Conservation (phyloP, 2,888 invertebrate genomes). For the Troilus luridus region DNA sequence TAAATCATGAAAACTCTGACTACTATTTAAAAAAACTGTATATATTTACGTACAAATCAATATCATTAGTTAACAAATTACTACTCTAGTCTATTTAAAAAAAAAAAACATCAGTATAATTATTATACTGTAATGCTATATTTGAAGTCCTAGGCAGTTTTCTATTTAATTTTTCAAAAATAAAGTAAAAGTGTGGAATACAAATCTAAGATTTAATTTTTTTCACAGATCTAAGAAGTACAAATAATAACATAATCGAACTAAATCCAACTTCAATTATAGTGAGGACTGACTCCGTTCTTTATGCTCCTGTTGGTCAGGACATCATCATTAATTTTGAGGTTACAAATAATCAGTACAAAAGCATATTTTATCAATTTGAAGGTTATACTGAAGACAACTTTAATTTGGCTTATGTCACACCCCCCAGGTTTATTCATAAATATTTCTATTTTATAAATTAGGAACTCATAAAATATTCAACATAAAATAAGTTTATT, state of each 20-base stretch:
- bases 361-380: slow-evolving; percentile 73
- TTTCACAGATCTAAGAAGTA: background rate
- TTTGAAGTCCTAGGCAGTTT: background rate
- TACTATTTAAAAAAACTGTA: too few relatives aligned
- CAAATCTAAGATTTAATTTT: background rate
- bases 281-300: slow-evolving; percentile 67
- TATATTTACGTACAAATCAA: too few relatives aligned
- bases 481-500: background rate
- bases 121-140: too few relatives aligned
- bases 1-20: too few relatives aligned
- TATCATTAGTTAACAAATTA: too few relatives aligned
- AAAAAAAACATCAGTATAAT: too few relatives aligned
- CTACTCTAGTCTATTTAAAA: too few relatives aligned
- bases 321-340: slow-evolving; percentile 76
- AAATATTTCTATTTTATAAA: background rate
- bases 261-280: slow-evolving; percentile 66
- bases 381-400: background rate
- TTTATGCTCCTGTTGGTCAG: slow-evolving; percentile 67
- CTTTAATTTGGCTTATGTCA: background rate
- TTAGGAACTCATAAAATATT: background rate
- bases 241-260: background rate
- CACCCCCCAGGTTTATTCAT: slow-evolving; percentile 51
- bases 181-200: background rate
- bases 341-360: slow-evolving; percentile 79
- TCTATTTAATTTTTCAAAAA: background rate